Conservation (phyloP, 2,113 vertebrate genomes). For the Chamaetylas fuelleborni region DNA sequence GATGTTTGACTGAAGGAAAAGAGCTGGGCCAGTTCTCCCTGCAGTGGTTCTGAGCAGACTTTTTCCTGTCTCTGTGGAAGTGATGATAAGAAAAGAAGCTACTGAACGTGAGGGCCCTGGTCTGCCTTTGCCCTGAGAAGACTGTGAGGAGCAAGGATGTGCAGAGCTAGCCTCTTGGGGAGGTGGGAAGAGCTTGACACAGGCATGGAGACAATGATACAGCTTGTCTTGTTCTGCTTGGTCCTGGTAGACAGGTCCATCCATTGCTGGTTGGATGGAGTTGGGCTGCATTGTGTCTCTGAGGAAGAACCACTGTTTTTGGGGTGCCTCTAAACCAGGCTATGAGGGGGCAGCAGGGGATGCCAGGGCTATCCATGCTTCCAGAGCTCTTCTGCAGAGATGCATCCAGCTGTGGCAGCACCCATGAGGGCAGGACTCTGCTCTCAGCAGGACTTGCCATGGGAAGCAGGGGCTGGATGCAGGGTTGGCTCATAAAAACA, state of each 20-base stretch:
- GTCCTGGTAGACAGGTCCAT: neutral
- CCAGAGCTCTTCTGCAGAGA: neutral
- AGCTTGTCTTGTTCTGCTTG: neutral
- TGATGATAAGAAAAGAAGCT: neutral
- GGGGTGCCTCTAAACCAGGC: neutral
- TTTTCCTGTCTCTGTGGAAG: neutral
- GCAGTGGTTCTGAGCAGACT: neutral
- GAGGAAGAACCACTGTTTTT: neutral
- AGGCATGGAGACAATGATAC: neutral
- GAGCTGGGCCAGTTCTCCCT: neutral
- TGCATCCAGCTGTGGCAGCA: neutral
- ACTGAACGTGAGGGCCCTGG: neutral
- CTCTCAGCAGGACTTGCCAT: neutral
- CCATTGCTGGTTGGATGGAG: neutral
- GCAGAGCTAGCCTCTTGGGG: neutral
- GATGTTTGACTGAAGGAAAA: neutral
- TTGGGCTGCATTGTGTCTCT: neutral
- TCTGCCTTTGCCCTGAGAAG: neutral
- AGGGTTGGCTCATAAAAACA: neutral
- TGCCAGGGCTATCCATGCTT: rapidly evolving
- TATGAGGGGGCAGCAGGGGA: neutral
- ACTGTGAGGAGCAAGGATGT: neutral
- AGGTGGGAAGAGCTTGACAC: neutral
- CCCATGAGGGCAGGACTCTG: neutral
- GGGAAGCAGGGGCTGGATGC: neutral